These are phyloP conservation scores for Apamea anceps DNA, from an alignment of 2,888 invertebrate genomes.

Conservation along the genomic window DNA sequence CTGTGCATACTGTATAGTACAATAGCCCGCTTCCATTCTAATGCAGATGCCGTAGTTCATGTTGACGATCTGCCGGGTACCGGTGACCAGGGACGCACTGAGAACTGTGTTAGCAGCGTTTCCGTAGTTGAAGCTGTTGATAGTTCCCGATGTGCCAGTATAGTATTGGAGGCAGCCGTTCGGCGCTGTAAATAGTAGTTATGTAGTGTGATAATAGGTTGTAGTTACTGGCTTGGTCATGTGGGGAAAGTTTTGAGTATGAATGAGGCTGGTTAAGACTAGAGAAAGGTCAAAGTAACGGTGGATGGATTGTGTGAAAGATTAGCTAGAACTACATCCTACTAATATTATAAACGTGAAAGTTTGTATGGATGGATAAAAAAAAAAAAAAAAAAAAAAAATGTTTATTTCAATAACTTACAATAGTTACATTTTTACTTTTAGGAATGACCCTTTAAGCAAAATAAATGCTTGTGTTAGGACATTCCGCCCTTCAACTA, in stretches of 20 bases:
- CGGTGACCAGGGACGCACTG: constrained; percentile 90
- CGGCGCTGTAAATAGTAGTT: constrained; percentile 90
- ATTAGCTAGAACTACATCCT: not conserved
- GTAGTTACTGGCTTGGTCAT: not conserved
- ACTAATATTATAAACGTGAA: too few species aligned
- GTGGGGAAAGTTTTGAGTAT: not conserved
- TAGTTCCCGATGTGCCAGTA: constrained; percentile 91
- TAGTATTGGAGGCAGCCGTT: constrained; percentile 95
- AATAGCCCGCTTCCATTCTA: constrained; percentile 93
- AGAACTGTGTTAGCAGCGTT: constrained; percentile 90
- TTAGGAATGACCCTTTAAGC: too few species aligned
- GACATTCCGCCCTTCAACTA: too few species aligned
- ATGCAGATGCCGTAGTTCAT: constrained; percentile 95
- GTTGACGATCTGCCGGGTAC: constrained; percentile 93
- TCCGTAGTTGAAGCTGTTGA: constrained; percentile 94
- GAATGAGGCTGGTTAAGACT: not conserved
- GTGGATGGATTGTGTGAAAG: not conserved
- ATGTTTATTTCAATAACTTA: too few species aligned
- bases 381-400: too few species aligned
- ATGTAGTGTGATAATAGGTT: not conserved
- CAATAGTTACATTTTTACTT: too few species aligned
- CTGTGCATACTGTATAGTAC: constrained; percentile 93
- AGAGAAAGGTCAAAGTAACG: too few species aligned
- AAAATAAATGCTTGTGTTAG: too few species aligned
- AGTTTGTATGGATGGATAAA: too few species aligned